Evolutionary conservation across 2,797 vertebrate genomes (phyloP).

Genomic region (Accipiter fasciatus): DNA sequence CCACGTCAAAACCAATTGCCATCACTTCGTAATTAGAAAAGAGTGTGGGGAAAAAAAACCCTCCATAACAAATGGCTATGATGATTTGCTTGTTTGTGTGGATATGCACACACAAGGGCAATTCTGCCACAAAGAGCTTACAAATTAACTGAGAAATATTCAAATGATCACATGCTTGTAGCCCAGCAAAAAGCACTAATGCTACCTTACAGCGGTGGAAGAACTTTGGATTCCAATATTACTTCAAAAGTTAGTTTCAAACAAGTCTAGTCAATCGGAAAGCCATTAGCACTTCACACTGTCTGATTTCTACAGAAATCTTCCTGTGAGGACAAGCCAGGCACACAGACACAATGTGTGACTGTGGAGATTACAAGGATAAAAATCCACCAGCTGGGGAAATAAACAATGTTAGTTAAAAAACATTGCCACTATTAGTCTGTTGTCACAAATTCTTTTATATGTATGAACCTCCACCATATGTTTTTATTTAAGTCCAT

Average conservation of each 20-base stretch:
- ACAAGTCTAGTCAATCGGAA: background rate
- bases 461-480: background rate
- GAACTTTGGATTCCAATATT: background rate
- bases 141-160: background rate
- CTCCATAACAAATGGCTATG: background rate
- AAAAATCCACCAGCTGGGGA: background rate
- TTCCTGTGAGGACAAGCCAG: background rate
- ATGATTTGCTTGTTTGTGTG: background rate
- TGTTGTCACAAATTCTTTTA: background rate
- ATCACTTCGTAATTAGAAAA: constrained; percentile 15
- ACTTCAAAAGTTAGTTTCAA: background rate
- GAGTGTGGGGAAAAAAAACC: background rate
- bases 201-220: background rate
- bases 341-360: background rate
- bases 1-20: background rate
- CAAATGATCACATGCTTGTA: background rate
- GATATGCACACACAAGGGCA: background rate
- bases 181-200: background rate
- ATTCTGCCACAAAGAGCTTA: background rate
- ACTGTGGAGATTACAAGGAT: background rate
- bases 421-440: background rate
- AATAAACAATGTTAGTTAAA: background rate
- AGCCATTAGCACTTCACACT: background rate
- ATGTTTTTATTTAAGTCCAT: background rate
- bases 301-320: background rate